Percentiles rank a stretch among this genome's conserved stretches.
These are phyloP conservation scores for Amblyopsis hoosieri DNA, from an alignment of 2,797 vertebrate species.

Conservation along the genomic window DNA sequence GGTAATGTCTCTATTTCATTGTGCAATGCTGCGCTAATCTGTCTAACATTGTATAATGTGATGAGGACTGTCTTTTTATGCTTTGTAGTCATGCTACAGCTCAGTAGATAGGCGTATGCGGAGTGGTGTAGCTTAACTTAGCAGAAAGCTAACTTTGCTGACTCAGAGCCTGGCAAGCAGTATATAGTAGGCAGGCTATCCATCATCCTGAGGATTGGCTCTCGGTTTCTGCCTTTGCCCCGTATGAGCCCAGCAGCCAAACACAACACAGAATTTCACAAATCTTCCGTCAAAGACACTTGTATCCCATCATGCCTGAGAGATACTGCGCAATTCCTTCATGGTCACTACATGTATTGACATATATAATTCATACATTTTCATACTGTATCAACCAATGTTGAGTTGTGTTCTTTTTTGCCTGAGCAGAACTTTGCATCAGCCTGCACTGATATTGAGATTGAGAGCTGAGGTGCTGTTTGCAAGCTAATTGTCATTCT, in stretches of 20 bases:
- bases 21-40: background rate
- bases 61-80: background rate
- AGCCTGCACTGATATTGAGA: too few relatives aligned
- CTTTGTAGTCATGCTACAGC: conserved; percentile 4
- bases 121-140: background rate
- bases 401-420: too few relatives aligned
- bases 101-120: background rate
- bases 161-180: conserved; percentile 17
- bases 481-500: background rate
- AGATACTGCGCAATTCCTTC: background rate
- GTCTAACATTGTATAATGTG: background rate
- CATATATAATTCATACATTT: too few relatives aligned
- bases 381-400: too few relatives aligned
- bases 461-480: too few relatives aligned
- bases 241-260: background rate
- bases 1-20: background rate
- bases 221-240: conserved; percentile 4
- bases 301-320: conserved; percentile 2
- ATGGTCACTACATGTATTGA: too few relatives aligned
- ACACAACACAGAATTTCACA: conserved; percentile 4
- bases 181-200: conserved; percentile 8
- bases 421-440: too few relatives aligned
- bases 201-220: conserved; percentile 8
- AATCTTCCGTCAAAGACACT: background rate
- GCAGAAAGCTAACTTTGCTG: conserved; percentile 21